Evolutionary conservation across 2,797 vertebrate species (phyloP).

Genomic region (Enteromius trimaculatus): DNA sequence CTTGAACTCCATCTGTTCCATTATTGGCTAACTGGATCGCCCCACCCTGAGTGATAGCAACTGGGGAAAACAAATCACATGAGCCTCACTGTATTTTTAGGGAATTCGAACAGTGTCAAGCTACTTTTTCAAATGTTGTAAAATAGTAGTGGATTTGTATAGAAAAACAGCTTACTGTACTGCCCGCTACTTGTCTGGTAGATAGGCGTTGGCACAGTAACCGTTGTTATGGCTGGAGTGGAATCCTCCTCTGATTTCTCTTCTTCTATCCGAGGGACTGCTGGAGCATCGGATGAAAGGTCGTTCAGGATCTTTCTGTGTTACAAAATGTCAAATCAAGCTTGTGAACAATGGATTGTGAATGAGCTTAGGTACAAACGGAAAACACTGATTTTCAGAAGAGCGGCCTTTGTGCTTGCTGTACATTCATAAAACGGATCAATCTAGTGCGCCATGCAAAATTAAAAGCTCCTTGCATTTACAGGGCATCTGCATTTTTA

Average conservation of each 20-base stretch:
- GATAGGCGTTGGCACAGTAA: conserved; percentile 98
- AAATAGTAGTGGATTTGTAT: conserved; percentile 5
- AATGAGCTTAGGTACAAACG: neutral
- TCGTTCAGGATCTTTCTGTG: conserved; percentile 98
- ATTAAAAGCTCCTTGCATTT: neutral
- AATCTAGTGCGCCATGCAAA: neutral
- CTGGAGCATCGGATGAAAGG: conserved; percentile 94
- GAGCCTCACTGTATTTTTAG: neutral
- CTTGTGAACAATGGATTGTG: neutral
- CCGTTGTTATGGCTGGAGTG: conserved; percentile 92
- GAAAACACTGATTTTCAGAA: neutral
- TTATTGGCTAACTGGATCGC: conserved; percentile 99
- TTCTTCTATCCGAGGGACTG: conserved; percentile 96
- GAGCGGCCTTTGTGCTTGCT: neutral
- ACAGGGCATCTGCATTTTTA: neutral
- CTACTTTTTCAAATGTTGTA: neutral
- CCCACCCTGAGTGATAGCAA: conserved; percentile 98
- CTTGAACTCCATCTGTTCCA: conserved; percentile 95
- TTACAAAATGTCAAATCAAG: neutral
- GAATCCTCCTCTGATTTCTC: conserved; percentile 98
- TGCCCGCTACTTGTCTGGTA: conserved; percentile 99
- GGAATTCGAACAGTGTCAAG: neutral
- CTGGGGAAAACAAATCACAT: conserved; percentile 68
- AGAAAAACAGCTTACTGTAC: conserved; percentile 86
- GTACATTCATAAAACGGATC: neutral